A percentile compares a stretch with the other conserved stretches of the same genome.
Conservation (phyloP, 2,888 invertebrate genomes). For the Mythimna albipuncta region DNA sequence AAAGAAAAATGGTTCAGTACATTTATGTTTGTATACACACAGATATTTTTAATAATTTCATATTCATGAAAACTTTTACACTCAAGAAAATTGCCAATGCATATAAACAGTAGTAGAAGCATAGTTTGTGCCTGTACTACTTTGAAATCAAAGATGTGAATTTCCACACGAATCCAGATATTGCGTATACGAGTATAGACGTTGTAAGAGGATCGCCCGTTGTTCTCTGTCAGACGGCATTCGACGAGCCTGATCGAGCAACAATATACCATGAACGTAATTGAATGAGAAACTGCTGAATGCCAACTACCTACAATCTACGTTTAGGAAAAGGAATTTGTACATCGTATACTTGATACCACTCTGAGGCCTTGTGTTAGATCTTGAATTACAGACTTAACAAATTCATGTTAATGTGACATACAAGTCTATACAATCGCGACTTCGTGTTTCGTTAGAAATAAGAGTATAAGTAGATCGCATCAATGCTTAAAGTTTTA, state of each 20-base stretch:
- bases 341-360: background rate
- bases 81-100: no score
- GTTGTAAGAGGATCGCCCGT: conserved; percentile 22
- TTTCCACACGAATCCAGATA: background rate
- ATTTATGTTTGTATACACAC: no score
- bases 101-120: no score
- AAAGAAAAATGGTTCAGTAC: no score
- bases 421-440: background rate
- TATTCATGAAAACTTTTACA: no score
- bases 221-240: conserved; percentile 46
- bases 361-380: no score
- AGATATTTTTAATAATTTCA: no score
- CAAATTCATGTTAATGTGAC: no score
- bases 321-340: background rate
- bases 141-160: background rate
- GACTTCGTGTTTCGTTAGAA: background rate
- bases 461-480: background rate
- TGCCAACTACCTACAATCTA: background rate
- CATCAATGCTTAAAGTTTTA: background rate
- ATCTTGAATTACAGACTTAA: background rate
- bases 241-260: conserved; percentile 47
- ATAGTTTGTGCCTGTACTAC: no score
- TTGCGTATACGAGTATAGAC: no score
- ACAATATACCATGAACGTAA: conserved; percentile 37
- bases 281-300: conserved; percentile 34